Percentiles rank a stretch among this genome's conserved stretches.
phyloP scores from a whole-genome alignment of 2,113 vertebrate genomes.

The Alexandromys fortis region DNA sequence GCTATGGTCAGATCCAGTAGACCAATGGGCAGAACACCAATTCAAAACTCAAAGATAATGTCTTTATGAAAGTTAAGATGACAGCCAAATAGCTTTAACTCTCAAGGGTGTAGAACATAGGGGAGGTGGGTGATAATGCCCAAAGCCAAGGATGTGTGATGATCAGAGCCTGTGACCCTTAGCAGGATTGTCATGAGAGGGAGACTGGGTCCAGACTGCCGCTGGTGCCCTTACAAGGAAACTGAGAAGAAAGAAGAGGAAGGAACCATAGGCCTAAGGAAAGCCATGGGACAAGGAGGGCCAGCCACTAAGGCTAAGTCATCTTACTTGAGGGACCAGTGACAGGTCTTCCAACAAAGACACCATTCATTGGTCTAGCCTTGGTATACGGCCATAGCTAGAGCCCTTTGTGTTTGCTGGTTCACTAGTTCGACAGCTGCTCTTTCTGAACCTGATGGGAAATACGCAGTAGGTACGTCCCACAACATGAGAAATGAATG shows the following conservation, averaged over 20 bases:
- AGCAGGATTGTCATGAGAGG: background rate
- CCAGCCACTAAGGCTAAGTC: background rate
- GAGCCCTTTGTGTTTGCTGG: background rate
- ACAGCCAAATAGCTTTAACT: background rate
- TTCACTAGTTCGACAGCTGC: background rate
- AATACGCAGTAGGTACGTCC: background rate
- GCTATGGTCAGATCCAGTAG: background rate
- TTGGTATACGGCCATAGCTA: background rate
- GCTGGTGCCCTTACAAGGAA: background rate
- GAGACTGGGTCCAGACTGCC: background rate
- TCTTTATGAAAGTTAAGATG: conserved; percentile 3
- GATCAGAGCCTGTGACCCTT: background rate
- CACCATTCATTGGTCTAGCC: background rate
- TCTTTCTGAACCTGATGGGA: background rate
- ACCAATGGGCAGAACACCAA: background rate
- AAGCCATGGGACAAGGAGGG: background rate
- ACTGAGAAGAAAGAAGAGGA: background rate
- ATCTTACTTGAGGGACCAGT: background rate
- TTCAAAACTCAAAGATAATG: background rate
- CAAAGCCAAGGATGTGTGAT: background rate
- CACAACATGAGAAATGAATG: background rate
- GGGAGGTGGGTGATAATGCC: background rate
- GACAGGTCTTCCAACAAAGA: background rate
- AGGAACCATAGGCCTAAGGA: too few relatives aligned
- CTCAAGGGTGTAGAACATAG: background rate